phyloP scores from a whole-genome alignment of 2,888 invertebrate genomes.

The Hirudinaria manillensis region DNA sequence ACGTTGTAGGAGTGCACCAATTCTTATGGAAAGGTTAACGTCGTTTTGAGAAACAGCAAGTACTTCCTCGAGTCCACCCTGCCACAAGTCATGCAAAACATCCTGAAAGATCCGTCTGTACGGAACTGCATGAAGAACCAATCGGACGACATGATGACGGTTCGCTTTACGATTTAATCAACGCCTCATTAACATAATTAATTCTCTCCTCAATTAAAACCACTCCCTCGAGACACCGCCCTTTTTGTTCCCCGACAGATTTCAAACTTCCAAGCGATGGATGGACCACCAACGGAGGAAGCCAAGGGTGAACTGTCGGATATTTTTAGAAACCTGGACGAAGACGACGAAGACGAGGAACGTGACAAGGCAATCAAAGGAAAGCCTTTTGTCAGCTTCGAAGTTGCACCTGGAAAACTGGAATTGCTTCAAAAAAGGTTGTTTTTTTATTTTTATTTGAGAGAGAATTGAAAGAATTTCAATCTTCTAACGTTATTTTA shows the following conservation, averaged over 20 bases:
- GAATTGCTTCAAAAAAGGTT: conserved; percentile 81
- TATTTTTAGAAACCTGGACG: conserved; percentile 88
- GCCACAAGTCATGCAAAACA: conserved; percentile 78
- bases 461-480: not conserved
- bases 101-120: conserved; percentile 86
- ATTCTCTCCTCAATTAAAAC: no score
- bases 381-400: conserved; percentile 62
- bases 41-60: conserved; percentile 91
- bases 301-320: conserved; percentile 84
- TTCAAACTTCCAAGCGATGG: no score
- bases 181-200: no score
- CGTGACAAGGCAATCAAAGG: conserved; percentile 55
- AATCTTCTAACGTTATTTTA: not conserved
- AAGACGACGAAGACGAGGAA: conserved; percentile 71
- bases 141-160: no score
- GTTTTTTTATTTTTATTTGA: not conserved
- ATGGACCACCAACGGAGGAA: not conserved
- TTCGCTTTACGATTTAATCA: no score
- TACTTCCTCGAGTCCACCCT: conserved; percentile 82
- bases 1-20: conserved; percentile 76
- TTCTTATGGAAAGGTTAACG: conserved; percentile 97
- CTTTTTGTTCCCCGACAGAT: no score
- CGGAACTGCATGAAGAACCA: conserved; percentile 66
- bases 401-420: conserved; percentile 86
- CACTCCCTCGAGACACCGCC: no score